Percentiles rank a stretch among this genome's conserved stretches.
Evolutionary conservation across 2,888 invertebrate species (phyloP).

Genomic region (Aporophyla nigra): DNA sequence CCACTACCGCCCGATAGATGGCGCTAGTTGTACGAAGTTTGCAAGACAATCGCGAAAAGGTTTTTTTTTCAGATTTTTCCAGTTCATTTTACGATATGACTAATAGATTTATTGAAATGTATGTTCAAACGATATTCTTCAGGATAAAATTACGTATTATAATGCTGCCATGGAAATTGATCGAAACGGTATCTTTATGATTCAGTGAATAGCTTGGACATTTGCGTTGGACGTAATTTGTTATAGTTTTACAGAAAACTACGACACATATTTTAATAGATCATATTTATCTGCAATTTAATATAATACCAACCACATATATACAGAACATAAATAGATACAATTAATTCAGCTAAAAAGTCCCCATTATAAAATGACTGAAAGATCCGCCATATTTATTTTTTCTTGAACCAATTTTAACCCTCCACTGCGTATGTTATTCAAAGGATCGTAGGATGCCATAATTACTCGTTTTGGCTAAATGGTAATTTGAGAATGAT

Average conservation of each 20-base stretch:
- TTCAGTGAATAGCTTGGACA: conserved; percentile 30
- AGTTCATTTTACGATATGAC: conserved; percentile 50
- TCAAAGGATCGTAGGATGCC: conserved; percentile 27
- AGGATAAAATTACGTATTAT: conserved; percentile 43
- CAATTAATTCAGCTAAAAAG: not conserved
- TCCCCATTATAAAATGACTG: not conserved
- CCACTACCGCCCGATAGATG: conserved; percentile 86
- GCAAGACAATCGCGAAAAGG: not conserved
- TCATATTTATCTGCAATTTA: conserved; percentile 10
- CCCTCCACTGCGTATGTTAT: conserved; percentile 25
- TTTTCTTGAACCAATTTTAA: conserved; percentile 17
- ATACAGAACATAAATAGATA: not conserved
- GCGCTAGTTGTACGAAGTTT: conserved; percentile 71
- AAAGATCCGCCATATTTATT: not conserved
- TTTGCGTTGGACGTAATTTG: conserved; percentile 29
- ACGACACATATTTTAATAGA: conserved; percentile 27
- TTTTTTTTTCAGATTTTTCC: conserved; percentile 41
- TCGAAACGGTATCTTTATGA: conserved; percentile 36
- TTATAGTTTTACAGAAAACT: conserved; percentile 45
- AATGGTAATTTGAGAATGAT: conserved; percentile 58
- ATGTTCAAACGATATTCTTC: conserved; percentile 53
- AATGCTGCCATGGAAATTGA: conserved; percentile 50
- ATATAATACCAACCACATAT: not conserved
- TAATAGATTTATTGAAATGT: conserved; percentile 57
- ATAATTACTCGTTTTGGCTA: conserved; percentile 42